phyloP scores from a whole-genome alignment of 2,888 invertebrate genomes.

The Bellardia pandia region DNA sequence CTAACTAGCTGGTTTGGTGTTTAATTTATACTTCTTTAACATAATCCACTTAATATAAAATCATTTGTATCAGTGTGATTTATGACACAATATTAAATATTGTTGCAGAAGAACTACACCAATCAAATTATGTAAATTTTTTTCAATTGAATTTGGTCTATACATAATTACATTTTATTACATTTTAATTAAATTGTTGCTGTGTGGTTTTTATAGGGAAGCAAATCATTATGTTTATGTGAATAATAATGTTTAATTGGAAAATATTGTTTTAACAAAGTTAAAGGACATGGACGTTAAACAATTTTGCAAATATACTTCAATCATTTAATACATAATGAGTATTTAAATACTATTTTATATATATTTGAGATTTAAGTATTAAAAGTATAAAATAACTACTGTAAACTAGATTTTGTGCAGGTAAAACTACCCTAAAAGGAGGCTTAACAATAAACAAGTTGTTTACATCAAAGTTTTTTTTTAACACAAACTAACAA shows the following conservation, averaged over 20 bases:
- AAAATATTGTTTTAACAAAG: constrained; percentile 40
- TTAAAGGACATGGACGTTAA: constrained; percentile 12
- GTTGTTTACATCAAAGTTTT: too few relatives aligned
- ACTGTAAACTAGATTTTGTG: not conserved
- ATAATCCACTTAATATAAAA: not conserved
- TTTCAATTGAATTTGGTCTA: constrained; percentile 23
- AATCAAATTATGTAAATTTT: constrained; percentile 23
- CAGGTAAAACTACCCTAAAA: not conserved
- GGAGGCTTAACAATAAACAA: too few relatives aligned
- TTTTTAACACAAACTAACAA: too few relatives aligned
- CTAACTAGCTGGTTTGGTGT: not conserved
- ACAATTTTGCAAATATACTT: not conserved
- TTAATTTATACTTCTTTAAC: constrained; percentile 27
- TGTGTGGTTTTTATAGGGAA: constrained; percentile 22
- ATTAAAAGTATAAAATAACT: not conserved
- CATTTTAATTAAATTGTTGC: constrained; percentile 61
- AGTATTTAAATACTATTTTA: constrained; percentile 21
- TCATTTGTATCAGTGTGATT: not conserved
- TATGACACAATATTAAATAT: constrained; percentile 20
- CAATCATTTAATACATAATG: constrained; percentile 35
- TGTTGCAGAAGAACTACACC: not conserved
- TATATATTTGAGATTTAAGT: not conserved
- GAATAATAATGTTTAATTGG: not conserved
- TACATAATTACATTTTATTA: constrained; percentile 61
- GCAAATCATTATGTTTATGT: not conserved